These are phyloP conservation scores for Desoria tigrina DNA, from an alignment of 2,888 invertebrate genomes.

Conservation along the genomic window DNA sequence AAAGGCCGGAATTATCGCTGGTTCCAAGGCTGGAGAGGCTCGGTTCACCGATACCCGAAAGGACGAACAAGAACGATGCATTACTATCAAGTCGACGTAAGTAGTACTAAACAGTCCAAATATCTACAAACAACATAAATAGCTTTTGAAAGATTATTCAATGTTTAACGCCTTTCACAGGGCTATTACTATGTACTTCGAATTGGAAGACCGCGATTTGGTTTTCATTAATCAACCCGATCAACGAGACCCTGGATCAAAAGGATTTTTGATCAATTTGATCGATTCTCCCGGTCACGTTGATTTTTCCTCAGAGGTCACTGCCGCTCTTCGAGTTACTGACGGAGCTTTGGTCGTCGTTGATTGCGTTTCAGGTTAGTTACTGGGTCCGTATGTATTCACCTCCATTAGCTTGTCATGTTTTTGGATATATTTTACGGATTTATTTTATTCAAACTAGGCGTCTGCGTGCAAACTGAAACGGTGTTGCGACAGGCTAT, in stretches of 20 bases:
- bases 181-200: slow-evolving; percentile 99
- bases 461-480: slow-evolving; percentile 99
- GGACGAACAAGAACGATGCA: slow-evolving; percentile 99
- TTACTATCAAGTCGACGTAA: slow-evolving; percentile 99
- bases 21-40: slow-evolving; percentile 97
- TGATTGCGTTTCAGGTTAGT: slow-evolving; percentile 95
- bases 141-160: background rate
- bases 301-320: slow-evolving; percentile 99
- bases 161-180: slow-evolving; percentile 61
- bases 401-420: background rate
- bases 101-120: slow-evolving; percentile 56
- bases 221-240: slow-evolving; percentile 87
- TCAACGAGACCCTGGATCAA: slow-evolving; percentile 85
- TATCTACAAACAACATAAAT: background rate
- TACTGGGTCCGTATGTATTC: no score
- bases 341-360: slow-evolving; percentile 99
- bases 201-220: slow-evolving; percentile 90
- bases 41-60: slow-evolving; percentile 99
- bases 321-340: slow-evolving; percentile 98
- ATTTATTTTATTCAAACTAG: slow-evolving; percentile 64
- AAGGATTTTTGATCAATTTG: slow-evolving; percentile 98
- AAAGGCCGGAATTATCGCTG: slow-evolving; percentile 99
- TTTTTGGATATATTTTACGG: background rate
- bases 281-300: slow-evolving; percentile 99
- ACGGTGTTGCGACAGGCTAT: slow-evolving; percentile 99